Evolutionary conservation across 2,797 vertebrate species (phyloP).

Genomic region (Onychomys arenicola): DNA sequence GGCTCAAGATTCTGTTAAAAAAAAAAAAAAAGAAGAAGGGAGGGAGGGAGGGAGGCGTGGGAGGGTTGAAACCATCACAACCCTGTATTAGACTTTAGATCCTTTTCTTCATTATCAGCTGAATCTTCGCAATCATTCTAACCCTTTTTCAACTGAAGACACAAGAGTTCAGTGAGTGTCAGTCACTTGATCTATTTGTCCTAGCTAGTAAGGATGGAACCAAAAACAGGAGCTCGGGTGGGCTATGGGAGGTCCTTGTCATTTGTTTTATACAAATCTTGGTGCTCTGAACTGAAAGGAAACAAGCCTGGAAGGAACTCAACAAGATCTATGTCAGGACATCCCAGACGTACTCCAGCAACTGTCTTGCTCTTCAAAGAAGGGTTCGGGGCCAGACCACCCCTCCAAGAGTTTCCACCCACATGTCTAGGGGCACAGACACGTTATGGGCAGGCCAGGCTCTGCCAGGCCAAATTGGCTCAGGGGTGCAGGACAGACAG

Average conservation of each 20-base stretch:
- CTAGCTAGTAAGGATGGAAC: neutral
- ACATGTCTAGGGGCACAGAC: neutral
- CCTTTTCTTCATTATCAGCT: neutral
- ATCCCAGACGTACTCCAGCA: neutral
- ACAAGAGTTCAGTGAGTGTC: neutral
- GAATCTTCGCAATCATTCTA: neutral
- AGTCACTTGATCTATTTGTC: neutral
- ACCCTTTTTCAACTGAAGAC: neutral
- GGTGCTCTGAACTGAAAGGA: neutral
- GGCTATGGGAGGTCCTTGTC: neutral
- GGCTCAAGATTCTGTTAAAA: neutral
- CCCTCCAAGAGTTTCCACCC: neutral
- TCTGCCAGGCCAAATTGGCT: neutral
- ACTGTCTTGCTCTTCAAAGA: neutral
- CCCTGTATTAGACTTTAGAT: neutral
- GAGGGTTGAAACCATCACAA: neutral
- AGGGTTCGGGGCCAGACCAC: neutral
- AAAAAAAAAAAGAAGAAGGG: no score
- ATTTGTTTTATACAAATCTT: neutral
- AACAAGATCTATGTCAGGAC: neutral
- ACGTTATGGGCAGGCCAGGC: neutral
- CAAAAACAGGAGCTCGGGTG: neutral
- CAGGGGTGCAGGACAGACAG: neutral
- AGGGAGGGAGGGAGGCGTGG: neutral
- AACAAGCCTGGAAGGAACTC: accelerated